Evolutionary conservation across 2,888 invertebrate species (phyloP).

Genomic region (Zaprionus obscuricornis): DNA sequence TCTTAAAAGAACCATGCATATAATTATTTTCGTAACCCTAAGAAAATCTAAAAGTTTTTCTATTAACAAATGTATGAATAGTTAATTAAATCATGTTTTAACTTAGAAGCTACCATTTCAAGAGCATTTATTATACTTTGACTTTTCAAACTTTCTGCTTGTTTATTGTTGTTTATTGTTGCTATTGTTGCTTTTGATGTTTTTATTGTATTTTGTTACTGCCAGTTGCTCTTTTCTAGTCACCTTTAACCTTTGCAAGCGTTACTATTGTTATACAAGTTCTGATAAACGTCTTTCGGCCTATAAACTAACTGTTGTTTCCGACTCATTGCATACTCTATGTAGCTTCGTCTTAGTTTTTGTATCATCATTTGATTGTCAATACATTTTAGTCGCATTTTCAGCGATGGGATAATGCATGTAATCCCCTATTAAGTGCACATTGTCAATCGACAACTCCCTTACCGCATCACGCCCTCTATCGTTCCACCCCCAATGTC

Average conservation of each 20-base stretch:
- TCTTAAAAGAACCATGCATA: too few species aligned
- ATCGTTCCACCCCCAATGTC: not conserved
- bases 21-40: too few species aligned
- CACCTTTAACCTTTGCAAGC: conserved; percentile 24
- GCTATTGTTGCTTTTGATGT: not conserved
- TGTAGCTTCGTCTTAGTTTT: conserved; percentile 53
- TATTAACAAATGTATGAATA: not conserved
- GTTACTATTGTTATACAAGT: conserved; percentile 28
- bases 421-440: conserved; percentile 82
- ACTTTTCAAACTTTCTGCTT: conserved; percentile 22
- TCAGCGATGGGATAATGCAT: conserved; percentile 79
- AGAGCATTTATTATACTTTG: conserved; percentile 41
- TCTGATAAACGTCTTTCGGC: not conserved
- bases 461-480: conserved; percentile 5
- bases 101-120: not conserved
- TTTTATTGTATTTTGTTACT: conserved; percentile 39
- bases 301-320: conserved; percentile 48
- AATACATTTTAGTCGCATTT: conserved; percentile 76
- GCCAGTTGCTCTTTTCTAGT: conserved; percentile 54
- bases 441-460: conserved; percentile 77
- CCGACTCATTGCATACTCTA: conserved; percentile 41
- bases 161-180: not conserved
- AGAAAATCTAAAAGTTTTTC: too few species aligned
- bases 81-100: not conserved
- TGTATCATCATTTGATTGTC: conserved; percentile 79